Evolutionary conservation across 2,797 vertebrate species (phyloP), one percentile per base, ranked within the genome.

Genomic region (Chaunax sp.): DNA sequence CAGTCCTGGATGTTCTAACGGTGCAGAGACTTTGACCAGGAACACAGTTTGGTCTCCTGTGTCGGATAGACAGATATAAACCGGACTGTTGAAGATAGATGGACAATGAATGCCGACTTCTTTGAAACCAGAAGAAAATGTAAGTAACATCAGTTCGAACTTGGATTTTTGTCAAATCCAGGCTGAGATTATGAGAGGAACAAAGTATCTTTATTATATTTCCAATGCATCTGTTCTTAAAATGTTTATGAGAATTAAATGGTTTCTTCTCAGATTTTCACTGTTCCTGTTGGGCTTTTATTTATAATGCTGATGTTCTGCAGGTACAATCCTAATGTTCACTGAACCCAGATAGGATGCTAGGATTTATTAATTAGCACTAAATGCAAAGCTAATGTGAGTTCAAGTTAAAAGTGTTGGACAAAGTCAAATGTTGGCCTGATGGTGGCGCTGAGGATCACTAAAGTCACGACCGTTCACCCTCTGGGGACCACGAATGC

Each of bases 161-260:
- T 28, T n/a, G 51, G 61, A 57, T 37, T 28, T 35, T 38, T 3
- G 58, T 41, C 19, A 54, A 37, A 55, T 6, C 12, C 15, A 2
- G 9, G 3, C 25, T 7, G 22, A 45, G 11, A 14, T 12, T 2
- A 1, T 13, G 4, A 40, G 26, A 44, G 15, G 15, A 35, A 14
- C 2, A 12, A 44, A n/a, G 52, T 2, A 5, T 44, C 40, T 7
- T 5, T 44, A 0, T 33, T 5, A 8, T 2, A 5, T 52, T 45
- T 77, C 30, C 60, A 13, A 49, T 35, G 5, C 1, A 1, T 54
- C 13, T 43, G 6, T 33, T 66, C 11, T 69, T 38, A 53, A 46
- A 26, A 20, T 50, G 33, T 57, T 60, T 47, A 49, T 72, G 57
- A 46, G 40, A 80, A 63, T 71, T 68, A 53, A 71, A 22, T 6